Evolutionary conservation across 2,797 vertebrate genomes (phyloP), one percentile per base, ranked within the genome.

Genomic region (Chrosomus eos): DNA sequence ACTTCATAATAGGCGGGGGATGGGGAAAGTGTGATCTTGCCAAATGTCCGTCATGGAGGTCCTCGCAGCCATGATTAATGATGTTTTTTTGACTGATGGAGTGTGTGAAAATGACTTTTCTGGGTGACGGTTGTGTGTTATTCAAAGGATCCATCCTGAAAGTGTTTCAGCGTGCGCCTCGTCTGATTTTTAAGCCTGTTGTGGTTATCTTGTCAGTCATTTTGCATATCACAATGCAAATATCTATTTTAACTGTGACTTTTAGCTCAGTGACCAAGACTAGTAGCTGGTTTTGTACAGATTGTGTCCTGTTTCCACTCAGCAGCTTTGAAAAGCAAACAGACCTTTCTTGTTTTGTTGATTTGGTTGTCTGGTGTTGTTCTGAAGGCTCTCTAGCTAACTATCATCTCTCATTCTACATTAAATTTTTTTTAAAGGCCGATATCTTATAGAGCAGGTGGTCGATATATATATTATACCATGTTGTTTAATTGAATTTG

Each of bases 61-160:
- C 88, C 71, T 51, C 71, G 71, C 3, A 33, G 26, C 36, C 31
- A 76, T 90, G 91, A 90, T 91, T 91, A 88, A 90, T 91, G 90
- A 85, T 90, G 87, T 88, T 81, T 81, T 80, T 87, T 84, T 89
- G 87, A 88, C 84, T 88, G 84, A 66, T 81, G 81, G 84, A 43
- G 64, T 68, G 77, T 87, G 84, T 60, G 76, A 78, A 85, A 80
- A 71, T 60, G 53, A 79, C 75, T 85, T 79, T 67, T 79, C 66
- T 26, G 60, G 40, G 58, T 75, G 72, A 62, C 38, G 1, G 28
- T 40, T 68, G 38, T 16, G 66, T 84, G 76, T 79, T 72, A 51
- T 85, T 73, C 38, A 36, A 76, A 31, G 62, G 28, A 18, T 64
- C 28, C 62, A 18, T 4, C 5, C 31, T 75, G 51, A 71, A 79